Conservation (phyloP, 2,113 vertebrate species). For the Bothrops jararaca region DNA sequence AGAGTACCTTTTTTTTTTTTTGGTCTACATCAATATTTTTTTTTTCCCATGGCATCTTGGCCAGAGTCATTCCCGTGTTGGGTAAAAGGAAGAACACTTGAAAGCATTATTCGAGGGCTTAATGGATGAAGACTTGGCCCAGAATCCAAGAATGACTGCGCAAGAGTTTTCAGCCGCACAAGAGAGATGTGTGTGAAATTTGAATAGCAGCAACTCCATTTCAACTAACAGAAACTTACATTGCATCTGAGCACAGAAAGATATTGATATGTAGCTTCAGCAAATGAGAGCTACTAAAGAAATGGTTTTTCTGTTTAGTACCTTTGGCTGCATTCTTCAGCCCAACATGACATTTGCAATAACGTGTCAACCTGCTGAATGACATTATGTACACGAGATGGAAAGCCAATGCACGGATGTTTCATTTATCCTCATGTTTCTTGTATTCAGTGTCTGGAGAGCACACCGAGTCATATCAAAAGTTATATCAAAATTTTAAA, state of each 20-base stretch:
- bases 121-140: conserved; percentile 50
- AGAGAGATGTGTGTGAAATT: not conserved
- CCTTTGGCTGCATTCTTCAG: not conserved
- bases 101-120: conserved; percentile 24
- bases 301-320: not conserved
- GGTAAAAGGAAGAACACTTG: conserved; percentile 48
- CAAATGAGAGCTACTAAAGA: not conserved
- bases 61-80: conserved; percentile 46
- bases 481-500: not conserved
- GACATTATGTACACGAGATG: not conserved
- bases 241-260: not conserved
- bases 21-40: conserved; percentile 53
- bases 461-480: not conserved
- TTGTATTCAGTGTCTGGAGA: not conserved
- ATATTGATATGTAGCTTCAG: not conserved
- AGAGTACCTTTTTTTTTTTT: conserved; percentile 40
- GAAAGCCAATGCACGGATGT: not conserved
- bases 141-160: not conserved
- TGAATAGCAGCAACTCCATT: not conserved
- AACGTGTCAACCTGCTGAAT: not conserved
- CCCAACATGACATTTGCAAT: not conserved
- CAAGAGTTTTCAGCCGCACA: conserved; percentile 16
- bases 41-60: conserved; percentile 44
- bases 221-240: not conserved
- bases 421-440: not conserved